Base-by-base conservation (phyloP, 2,888 invertebrate species). In the Sericinus montela region DNA sequence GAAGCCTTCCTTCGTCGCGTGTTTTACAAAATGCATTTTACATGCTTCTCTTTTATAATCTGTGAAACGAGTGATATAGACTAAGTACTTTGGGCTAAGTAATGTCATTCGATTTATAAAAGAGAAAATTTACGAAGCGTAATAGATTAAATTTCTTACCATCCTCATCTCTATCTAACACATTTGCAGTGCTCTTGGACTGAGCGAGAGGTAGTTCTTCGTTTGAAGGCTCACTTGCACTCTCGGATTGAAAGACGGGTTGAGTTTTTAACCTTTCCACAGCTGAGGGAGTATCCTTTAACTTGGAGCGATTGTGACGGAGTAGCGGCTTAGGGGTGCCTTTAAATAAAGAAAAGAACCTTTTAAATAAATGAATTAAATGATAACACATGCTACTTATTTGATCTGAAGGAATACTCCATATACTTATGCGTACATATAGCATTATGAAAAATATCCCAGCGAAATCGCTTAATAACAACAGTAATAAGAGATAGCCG, bases 231-330 rank as follows among this genome's bases (percentile, higher is more conserved):
- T 54, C 51, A 48, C 41, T 51, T 53, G 57, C 47, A 44, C 61
- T 43, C 47, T 62, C 56, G 16, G 64, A 63, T 4, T 70, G 62
- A 7, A 74, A 52, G 29, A 95, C 91, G 1, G 95, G 94, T 83
- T 95, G 94, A 1, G 94, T 94, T 58, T 91, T 91, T 79, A 92
- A 93, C 52, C 88, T 90, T 40, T 89, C 88, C 44, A 72, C 69
- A 56, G 86, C 72, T n/a, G 80, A 69, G 11, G 77, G 69, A 40
- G 75, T 77, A 57, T 88, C 87, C 67, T 83, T 87, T 53, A 74
- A 50, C 63, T 85, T 89, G 47, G 84, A 83, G 60, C 89, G 81
- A 63, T 75, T 84, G 75, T 89, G 89, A 49, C 89, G 87, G 30
- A 89, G 65, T 48, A 88, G 60, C 46, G 89, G 87, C 62, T 81